Conservation (phyloP, 1,140 invertebrate genomes). For the Aphelinus atriplicis region DNA sequence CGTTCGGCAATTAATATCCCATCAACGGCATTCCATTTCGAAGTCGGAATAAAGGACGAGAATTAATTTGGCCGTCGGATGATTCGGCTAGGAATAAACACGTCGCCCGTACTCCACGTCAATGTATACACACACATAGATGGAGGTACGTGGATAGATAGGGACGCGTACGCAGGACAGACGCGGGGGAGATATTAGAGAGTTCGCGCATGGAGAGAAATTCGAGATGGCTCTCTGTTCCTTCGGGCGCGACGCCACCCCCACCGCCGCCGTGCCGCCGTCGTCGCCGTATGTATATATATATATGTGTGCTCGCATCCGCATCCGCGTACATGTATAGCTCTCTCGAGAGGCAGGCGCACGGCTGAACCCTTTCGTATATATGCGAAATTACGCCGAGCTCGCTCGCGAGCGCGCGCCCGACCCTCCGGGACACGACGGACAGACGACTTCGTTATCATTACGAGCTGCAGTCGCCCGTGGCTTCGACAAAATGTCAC, state of each 20-base stretch:
- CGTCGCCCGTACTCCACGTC: no score
- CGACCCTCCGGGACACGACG: slow-evolving; percentile 30
- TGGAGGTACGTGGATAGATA: no score
- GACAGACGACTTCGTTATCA: slow-evolving; percentile 41
- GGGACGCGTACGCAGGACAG: no score
- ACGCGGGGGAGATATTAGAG: slow-evolving; percentile 26
- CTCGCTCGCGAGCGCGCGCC: no score
- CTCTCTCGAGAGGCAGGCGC: neutral
- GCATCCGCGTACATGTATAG: neutral
- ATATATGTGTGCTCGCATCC: neutral
- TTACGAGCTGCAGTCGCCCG: slow-evolving; percentile 33
- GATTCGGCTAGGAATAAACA: no score
- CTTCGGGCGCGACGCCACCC: slow-evolving; percentile 28
- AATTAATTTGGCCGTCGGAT: no score
- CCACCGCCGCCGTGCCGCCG: neutral
- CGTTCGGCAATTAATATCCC: no score
- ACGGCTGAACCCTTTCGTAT: slow-evolving; percentile 32
- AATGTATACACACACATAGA: no score
- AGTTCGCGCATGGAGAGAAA: slow-evolving; percentile 26
- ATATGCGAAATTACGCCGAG: slow-evolving; percentile 34
- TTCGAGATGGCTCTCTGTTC: slow-evolving; percentile 42
- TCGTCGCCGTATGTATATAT: neutral
- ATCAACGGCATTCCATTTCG: no score
- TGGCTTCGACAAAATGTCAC: slow-evolving; percentile 34
- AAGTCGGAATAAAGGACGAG: no score